Evolutionary conservation across 2,113 vertebrate species (phyloP), one percentile per base, ranked within the genome.

Genomic region (Corythoichthys intestinalis): DNA sequence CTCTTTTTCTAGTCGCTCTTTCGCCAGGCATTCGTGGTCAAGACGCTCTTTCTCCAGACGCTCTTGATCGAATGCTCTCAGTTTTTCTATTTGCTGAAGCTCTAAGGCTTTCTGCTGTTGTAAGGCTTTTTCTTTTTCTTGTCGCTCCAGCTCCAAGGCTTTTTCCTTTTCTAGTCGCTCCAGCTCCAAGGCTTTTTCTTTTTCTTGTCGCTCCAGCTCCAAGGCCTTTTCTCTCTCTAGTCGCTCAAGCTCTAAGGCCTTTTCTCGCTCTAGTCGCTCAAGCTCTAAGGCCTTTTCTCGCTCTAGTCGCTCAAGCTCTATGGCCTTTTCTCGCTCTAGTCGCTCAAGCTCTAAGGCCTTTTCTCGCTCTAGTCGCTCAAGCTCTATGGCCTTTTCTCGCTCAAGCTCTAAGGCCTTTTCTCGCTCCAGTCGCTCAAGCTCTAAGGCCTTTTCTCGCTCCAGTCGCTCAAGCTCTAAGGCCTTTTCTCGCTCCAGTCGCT

Each of bases 1-100:
- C 67, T 91, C 74, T 78, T 62, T 60, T 48, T 71, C 68, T 15
- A 67, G 67, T 57, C 52, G 78, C 63, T 81, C 74, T 70, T 73
- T 61, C 35, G 75, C 66, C 64, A 70, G 74, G 47, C 72, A 71
- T 15, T 83, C 81, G 64, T 72, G 73, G 48, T 73, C 53, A 41
- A 39, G 20, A 67, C 71, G 20, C 6, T 8, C 58, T 38, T 34
- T 60, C 58, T 63, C 60, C 11, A 63, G 14, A 41, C 37, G 37
- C 62, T 65, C 63, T 69, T 73, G 74, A 52, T 76, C 56, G 44
- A 49, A n/a, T 37, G 70, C 71, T 34, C 80, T 82, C 57, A 78
- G 66, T 35, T 66, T 66, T 46, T 71, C 61, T 50, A 77, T 20
- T 37, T 50, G 72, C 65, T 91, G 70, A 78, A 62, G 63, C 34